phyloP scores from a whole-genome alignment of 2,888 invertebrate genomes.

The Agonum fuliginosum region DNA sequence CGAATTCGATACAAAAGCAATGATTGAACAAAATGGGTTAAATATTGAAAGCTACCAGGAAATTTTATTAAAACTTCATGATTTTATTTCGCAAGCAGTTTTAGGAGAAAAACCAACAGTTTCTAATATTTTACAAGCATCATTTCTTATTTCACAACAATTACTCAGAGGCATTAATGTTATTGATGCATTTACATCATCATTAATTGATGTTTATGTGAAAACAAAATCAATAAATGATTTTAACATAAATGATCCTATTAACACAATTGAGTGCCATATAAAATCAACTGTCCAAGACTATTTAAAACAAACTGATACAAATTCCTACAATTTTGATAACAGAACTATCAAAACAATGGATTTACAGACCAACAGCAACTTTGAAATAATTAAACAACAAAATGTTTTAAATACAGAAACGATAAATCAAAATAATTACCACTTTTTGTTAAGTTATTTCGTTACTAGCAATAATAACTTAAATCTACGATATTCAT shows the following conservation, averaged over 20 bases:
- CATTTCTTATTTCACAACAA: conserved; percentile 80
- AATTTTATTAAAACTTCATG: conserved; percentile 74
- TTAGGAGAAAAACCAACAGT: conserved; percentile 79
- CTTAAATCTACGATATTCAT: conserved; percentile 67
- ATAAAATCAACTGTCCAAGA: conserved; percentile 70
- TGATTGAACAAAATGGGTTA: conserved; percentile 75
- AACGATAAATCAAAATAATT: not conserved
- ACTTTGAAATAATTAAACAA: conserved; percentile 75
- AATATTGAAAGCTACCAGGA: conserved; percentile 70
- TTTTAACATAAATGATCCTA: conserved; percentile 71
- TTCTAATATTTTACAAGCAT: conserved; percentile 80
- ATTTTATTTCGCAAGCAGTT: conserved; percentile 70
- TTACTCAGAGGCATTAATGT: conserved; percentile 77
- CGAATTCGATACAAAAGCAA: conserved; percentile 74
- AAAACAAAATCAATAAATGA: conserved; percentile 67
- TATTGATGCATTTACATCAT: conserved; percentile 75
- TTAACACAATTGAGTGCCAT: conserved; percentile 74
- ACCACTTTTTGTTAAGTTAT: conserved; percentile 68
- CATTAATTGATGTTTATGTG: conserved; percentile 80
- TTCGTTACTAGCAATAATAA: conserved; percentile 70
- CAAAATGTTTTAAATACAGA: conserved; percentile 71
- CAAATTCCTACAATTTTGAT: conserved; percentile 72
- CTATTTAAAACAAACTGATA: conserved; percentile 72
- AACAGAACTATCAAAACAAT: conserved; percentile 70
- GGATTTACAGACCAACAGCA: conserved; percentile 75